Evolutionary conservation across 2,797 vertebrate species (phyloP).

Genomic region (Takifugu rubripes): DNA sequence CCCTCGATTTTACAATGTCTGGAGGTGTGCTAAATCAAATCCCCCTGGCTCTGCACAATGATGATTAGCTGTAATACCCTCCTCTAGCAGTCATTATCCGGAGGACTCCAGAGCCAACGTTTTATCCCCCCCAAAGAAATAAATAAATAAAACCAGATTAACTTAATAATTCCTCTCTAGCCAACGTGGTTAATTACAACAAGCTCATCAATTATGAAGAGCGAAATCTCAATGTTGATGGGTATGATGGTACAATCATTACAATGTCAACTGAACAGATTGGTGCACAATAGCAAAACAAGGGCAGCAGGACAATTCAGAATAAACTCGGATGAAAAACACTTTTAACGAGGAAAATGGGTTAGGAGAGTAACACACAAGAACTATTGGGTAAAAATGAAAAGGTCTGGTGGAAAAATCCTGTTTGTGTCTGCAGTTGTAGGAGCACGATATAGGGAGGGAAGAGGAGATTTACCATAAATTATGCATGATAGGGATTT

Average conservation of each 20-base stretch:
- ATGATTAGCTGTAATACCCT: slow-evolving; percentile 76
- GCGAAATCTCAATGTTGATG: slow-evolving; percentile 54
- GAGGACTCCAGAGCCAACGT: slow-evolving; percentile 57
- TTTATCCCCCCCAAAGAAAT: slow-evolving; percentile 43
- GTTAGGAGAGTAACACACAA: neutral
- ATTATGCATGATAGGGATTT: slow-evolving; percentile 48
- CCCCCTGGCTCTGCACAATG: slow-evolving; percentile 70
- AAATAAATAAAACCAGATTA: slow-evolving; percentile 65
- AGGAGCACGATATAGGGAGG: slow-evolving; percentile 22
- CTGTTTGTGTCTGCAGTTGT: no score
- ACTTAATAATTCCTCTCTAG: slow-evolving; percentile 65
- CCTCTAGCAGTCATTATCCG: slow-evolving; percentile 68
- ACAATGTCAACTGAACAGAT: neutral
- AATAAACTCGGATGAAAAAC: no score
- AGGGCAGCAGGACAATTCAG: no score
- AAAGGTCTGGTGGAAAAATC: no score
- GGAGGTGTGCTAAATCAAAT: slow-evolving; percentile 73
- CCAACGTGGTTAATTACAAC: slow-evolving; percentile 68
- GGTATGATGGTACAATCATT: slow-evolving; percentile 34
- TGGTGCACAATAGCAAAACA: no score
- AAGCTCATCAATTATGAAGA: slow-evolving; percentile 60
- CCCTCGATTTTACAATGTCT: slow-evolving; percentile 69
- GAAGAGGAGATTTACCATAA: slow-evolving; percentile 53
- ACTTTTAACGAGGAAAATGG: neutral
- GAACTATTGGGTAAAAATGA: neutral